A percentile compares a stretch with the other conserved stretches of the same genome.
phyloP scores from a whole-genome alignment of 2,113 vertebrate species.

The Pteronura brasiliensis region DNA sequence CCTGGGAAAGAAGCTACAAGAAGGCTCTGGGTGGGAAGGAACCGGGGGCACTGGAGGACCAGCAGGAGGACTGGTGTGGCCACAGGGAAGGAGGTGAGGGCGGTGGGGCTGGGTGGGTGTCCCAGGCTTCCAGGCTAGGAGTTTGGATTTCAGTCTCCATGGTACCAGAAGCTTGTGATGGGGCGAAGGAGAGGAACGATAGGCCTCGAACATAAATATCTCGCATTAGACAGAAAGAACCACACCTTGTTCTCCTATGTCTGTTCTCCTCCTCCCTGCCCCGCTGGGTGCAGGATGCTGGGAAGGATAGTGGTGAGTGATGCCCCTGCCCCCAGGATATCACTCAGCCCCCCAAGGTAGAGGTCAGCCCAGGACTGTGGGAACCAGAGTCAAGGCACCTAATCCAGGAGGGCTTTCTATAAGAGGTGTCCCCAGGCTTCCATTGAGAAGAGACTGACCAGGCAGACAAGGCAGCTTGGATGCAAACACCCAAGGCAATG shows the following conservation, averaged over 20 bases:
- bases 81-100: neutral
- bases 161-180: neutral
- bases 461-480: neutral
- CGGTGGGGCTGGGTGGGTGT: neutral
- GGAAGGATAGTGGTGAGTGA: neutral
- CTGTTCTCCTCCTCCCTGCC: neutral
- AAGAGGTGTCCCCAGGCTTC: neutral
- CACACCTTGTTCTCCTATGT: neutral
- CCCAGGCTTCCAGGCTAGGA: neutral
- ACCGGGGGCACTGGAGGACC: accelerated
- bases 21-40: neutral
- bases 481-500: neutral
- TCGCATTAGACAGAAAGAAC: neutral
- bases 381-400: neutral
- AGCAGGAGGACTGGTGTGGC: neutral
- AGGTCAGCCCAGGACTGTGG: neutral
- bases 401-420: neutral
- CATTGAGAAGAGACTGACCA: neutral
- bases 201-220: neutral
- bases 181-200: neutral
- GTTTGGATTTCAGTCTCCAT: neutral
- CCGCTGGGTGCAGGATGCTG: neutral
- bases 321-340: neutral
- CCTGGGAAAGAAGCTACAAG: neutral
- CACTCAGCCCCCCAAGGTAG: neutral